phyloP scores from a whole-genome alignment of 2,113 vertebrate species.

The Plectropomus leopardus region DNA sequence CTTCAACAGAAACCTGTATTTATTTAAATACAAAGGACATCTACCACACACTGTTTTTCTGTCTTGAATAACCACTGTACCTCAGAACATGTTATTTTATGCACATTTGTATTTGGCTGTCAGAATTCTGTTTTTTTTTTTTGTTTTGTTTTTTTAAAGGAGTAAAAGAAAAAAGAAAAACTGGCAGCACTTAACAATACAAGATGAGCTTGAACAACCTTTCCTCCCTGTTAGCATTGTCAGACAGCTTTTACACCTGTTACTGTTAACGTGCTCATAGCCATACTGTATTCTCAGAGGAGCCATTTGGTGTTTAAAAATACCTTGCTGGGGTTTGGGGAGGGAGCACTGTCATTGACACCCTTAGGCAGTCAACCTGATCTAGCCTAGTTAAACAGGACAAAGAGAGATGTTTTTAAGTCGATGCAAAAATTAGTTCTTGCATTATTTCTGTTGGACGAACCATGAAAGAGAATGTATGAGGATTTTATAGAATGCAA shows the following conservation, averaged over 20 bases:
- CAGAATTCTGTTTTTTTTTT: no score
- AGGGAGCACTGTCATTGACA: slow-evolving; percentile 66
- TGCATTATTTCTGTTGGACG: slow-evolving; percentile 4
- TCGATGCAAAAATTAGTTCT: slow-evolving; percentile 25
- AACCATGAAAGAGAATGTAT: not conserved
- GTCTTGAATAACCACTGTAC: slow-evolving; percentile 1
- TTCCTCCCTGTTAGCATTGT: slow-evolving; percentile 65
- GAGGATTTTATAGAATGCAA: not conserved
- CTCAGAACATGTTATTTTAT: slow-evolving; percentile 11
- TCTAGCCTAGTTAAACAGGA: slow-evolving; percentile 69
- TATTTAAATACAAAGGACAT: slow-evolving; percentile 27
- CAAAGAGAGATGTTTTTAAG: slow-evolving; percentile 54
- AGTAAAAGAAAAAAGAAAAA: not conserved
- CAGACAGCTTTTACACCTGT: slow-evolving; percentile 75
- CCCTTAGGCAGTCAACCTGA: slow-evolving; percentile 63
- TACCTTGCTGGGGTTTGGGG: slow-evolving; percentile 71
- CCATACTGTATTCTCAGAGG: slow-evolving; percentile 65
- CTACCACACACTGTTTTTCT: not conserved
- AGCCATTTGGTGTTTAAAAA: slow-evolving; percentile 79
- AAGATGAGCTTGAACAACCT: slow-evolving; percentile 53
- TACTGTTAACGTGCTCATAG: slow-evolving; percentile 62
- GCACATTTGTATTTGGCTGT: slow-evolving; percentile 2
- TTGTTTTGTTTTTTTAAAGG: no score
- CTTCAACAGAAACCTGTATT: slow-evolving; percentile 26
- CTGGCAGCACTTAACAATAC: slow-evolving; percentile 36